Percentiles rank a stretch among this genome's conserved stretches.
Evolutionary conservation across 2,113 vertebrate genomes (phyloP).

Genomic region (Limanda limanda): DNA sequence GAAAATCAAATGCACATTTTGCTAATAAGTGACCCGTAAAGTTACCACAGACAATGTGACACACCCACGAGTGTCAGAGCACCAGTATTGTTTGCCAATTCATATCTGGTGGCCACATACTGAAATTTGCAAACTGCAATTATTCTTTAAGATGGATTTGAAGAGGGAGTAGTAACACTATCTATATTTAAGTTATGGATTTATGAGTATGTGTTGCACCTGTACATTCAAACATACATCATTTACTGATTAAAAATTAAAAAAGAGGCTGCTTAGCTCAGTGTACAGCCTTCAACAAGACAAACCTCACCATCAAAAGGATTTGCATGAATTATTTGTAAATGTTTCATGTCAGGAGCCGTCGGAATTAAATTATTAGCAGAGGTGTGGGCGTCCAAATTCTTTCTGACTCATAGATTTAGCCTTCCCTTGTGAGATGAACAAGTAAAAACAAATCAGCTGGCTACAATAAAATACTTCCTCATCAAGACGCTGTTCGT

Average conservation of each 20-base stretch:
- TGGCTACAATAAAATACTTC: neutral
- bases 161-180: neutral
- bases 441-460: too few species aligned
- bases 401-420: too few species aligned
- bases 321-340: too few species aligned
- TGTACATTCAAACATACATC: too few species aligned
- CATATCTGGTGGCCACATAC: neutral
- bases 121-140: neutral
- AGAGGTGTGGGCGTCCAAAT: too few species aligned
- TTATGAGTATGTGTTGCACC: neutral
- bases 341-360: too few species aligned
- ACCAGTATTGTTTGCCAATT: neutral
- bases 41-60: neutral
- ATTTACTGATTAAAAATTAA: neutral
- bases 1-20: constrained; percentile 28
- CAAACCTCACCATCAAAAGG: too few species aligned
- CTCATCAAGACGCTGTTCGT: neutral
- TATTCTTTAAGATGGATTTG: neutral
- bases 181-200: neutral
- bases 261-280: too few species aligned
- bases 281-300: too few species aligned
- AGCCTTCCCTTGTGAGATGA: too few species aligned
- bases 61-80: neutral
- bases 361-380: too few species aligned
- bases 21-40: neutral